A percentile compares a stretch with the other conserved stretches of the same genome.
Conservation (phyloP, 2,797 vertebrate species). For the Chrosomus eos region DNA sequence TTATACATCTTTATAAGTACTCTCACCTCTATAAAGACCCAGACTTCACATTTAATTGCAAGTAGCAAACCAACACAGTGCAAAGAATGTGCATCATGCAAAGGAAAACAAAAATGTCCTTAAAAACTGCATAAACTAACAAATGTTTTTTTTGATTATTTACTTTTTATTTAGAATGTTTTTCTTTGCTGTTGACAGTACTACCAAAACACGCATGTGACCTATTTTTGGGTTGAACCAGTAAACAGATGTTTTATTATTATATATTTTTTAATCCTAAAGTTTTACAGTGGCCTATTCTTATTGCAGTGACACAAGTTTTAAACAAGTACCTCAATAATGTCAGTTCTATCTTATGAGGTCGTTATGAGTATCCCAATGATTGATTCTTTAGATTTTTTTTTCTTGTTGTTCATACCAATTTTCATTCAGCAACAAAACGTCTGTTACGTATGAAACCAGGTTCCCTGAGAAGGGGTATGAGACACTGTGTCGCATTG, state of each 20-base stretch:
- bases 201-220: background rate
- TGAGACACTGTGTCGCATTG: background rate
- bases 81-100: background rate
- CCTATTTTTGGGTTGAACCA: background rate
- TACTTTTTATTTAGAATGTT: background rate
- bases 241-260: background rate
- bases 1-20: too few species aligned
- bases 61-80: background rate
- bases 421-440: background rate
- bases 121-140: background rate
- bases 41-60: background rate
- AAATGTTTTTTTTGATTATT: too few species aligned
- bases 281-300: background rate
- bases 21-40: background rate
- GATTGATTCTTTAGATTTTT: background rate
- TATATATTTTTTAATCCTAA: too few species aligned
- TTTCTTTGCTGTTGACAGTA: background rate
- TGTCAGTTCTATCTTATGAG: background rate
- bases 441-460: background rate
- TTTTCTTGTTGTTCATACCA: background rate
- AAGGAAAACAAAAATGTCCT: background rate
- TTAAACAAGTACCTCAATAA: background rate
- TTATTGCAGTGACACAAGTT: background rate
- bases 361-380: background rate
- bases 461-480: background rate